Base-by-base conservation (phyloP, 2,113 vertebrate genomes). In the Stigmatopora argus region DNA sequence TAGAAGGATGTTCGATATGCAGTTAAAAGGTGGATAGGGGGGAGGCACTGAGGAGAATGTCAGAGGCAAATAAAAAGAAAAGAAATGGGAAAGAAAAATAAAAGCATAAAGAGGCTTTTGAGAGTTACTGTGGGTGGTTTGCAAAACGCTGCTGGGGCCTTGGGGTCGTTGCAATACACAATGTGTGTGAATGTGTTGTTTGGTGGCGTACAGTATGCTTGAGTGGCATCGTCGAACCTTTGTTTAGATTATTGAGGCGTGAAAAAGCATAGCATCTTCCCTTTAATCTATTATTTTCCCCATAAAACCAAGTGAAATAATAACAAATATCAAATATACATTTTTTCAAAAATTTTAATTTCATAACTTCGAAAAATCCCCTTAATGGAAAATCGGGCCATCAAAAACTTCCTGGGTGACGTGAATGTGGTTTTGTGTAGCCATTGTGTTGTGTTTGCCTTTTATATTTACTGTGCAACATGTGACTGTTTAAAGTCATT, bases 261-360 rank as follows among this genome's bases (percentile, higher is more conserved):
- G 85, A 87, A 87, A 90, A n/a, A n/a, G n/a, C 63, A 53, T 45
- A 3, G 58, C 71, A 70, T 71, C 72, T 61, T 62, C 62, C 68
- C 23, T 72, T 76, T n/a, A n/a, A n/a, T n/a, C n/a, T n/a, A n/a
- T n/a, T n/a, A n/a, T n/a, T n/a, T n/a, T n/a, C n/a, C n/a, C n/a
- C n/a, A n/a, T n/a, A n/a, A n/a, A n/a, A n/a, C n/a, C n/a, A n/a
- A n/a, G n/a, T n/a, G n/a, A n/a, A n/a, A n/a, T n/a, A n/a, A n/a
- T n/a, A n/a, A n/a, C n/a, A n/a, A n/a, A n/a, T n/a, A n/a, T n/a
- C n/a, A n/a, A n/a, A n/a, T n/a, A n/a, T n/a, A n/a, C n/a, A n/a
- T n/a, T n/a, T n/a, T n/a, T n/a, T n/a, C n/a, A n/a, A n/a, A n/a
- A n/a, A n/a, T 58, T n/a, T 10, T 58, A 1, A 58, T 58, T 58